These are phyloP conservation scores for Euphydryas editha DNA, from an alignment of 2,888 invertebrate genomes.

Conservation along the genomic window DNA sequence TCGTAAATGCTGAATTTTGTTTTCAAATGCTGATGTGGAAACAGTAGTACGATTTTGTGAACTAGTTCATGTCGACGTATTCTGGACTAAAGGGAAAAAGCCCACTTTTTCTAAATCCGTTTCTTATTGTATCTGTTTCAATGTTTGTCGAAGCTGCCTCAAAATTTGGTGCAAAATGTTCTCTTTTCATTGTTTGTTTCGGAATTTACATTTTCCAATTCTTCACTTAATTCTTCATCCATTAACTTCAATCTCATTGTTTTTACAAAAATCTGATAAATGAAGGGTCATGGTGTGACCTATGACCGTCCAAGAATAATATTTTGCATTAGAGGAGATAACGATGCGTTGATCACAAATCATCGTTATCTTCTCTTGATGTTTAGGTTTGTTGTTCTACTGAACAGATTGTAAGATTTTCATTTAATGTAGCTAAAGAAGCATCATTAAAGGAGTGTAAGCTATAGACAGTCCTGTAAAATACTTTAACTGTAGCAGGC, in stretches of 20 bases:
- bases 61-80: conserved; percentile 38
- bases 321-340: too few species aligned
- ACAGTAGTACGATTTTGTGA: conserved; percentile 26
- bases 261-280: conserved; percentile 32
- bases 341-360: too few species aligned
- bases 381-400: too few species aligned
- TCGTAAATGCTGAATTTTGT: conserved; percentile 24
- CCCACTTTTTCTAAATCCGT: conserved; percentile 43
- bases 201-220: conserved; percentile 33
- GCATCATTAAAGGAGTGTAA: too few species aligned
- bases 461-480: too few species aligned
- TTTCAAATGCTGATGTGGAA: conserved; percentile 10
- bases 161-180: conserved; percentile 41
- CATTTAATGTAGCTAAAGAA: too few species aligned
- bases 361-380: too few species aligned
- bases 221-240: conserved; percentile 38
- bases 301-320: conserved; percentile 41
- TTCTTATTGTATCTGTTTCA: conserved; percentile 30
- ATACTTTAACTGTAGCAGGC: too few species aligned
- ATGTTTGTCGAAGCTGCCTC: conserved; percentile 30
- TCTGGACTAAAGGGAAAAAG: conserved; percentile 34
- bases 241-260: conserved; percentile 37
- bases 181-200: conserved; percentile 39
- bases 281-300: conserved; percentile 41
- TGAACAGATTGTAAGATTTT: too few species aligned